Base-by-base conservation (phyloP, 2,797 vertebrate genomes). In the Periparus ater region DNA sequence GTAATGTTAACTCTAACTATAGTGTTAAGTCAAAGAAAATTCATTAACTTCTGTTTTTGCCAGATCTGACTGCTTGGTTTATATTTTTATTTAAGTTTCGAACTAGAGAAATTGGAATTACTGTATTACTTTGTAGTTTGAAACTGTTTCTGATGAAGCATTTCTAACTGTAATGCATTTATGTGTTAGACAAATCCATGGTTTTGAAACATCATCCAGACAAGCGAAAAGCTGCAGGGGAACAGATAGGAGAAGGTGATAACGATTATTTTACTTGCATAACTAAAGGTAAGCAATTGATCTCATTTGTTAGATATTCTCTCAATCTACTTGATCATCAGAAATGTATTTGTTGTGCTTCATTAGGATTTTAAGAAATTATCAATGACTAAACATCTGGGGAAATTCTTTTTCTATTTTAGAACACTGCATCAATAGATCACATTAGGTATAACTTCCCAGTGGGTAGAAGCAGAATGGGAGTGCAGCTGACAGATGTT, bases 161-260 rank as follows among this genome's bases (percentile, higher is more conserved):
- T 87, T 86, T 93, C 62, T 96, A 57, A 96, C 84, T 23, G 6
- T 92, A 51, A 38, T 57, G 51, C 20, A 44, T 96, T 61, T 76
- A 3, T 92, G 81, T 94, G 30, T 22, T 97, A 99, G 99, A 99
- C 97, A 99, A 99, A 98, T 98, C 98, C 9, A 99, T 99, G 97
- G 99, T 99, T 96, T 97, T 99, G 97, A 99, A 99, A 97, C 99
- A 99, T 97, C 99, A 99, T 68, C 99, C 99, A 10, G 99, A 99
- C 97, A 99, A 99, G 95, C 98, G 99, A 97, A 99, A 99, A 99
- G 99, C 99, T 89, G 98, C 99, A 18, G 99, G 99, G 73, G 99
- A 99, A 85, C 99, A 99, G 97, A 99, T 99, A 54, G 98, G 98
- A 78, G 99, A 99, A 97, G 99, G 98, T 34, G 98, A 99, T 97